Base-by-base conservation (phyloP, 1,140 invertebrate species). In the Drosophila nikananu region DNA sequence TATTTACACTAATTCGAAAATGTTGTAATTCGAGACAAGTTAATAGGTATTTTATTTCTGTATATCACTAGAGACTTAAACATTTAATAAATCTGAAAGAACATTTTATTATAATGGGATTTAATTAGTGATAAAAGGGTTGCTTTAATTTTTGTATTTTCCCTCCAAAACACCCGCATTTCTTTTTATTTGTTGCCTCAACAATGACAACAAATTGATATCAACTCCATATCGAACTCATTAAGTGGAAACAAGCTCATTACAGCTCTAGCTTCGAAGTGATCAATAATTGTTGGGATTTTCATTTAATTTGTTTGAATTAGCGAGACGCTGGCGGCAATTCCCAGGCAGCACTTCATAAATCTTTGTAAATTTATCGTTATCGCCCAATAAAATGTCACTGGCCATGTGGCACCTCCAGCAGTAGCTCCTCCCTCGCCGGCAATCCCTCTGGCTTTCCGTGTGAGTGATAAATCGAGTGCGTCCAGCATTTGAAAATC, bases 321-420 rank as follows among this genome's bases (percentile, higher is more conserved):
- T 90, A 91, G 86, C 44, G 71, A 51, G 63, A 70, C 70, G 55
- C 51, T 71, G 52, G 63, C 63, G 68, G 59, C 63, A 64, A 76
- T 72, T 86, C 77, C 83, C 66, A 54, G 66, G 51, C 54, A 37
- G 55, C 79, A 82, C 70, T 74, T 80, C 80, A 90, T 90, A 86
- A 90, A 90, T 90, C 86, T 90, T 80, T 66, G 79, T 90, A 82
- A 90, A 90, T 90, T 90, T 90, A 90, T 90, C 81, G 86, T 90
- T 90, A 90, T 90, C 86, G 68, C 61, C 86, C 83, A 90, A 90
- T 90, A 90, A 90, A 90, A 80, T 90, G 86, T 90, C 86, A 90
- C 77, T 71, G 77, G 51, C 55, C 49, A 77, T 81, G 83, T 74
- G 48, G 70, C 55, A 76, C 46, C 62, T 67, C 41, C 41, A 30